Evolutionary conservation across 1,140 invertebrate genomes (phyloP).

Genomic region (Andricus grossulariae): DNA sequence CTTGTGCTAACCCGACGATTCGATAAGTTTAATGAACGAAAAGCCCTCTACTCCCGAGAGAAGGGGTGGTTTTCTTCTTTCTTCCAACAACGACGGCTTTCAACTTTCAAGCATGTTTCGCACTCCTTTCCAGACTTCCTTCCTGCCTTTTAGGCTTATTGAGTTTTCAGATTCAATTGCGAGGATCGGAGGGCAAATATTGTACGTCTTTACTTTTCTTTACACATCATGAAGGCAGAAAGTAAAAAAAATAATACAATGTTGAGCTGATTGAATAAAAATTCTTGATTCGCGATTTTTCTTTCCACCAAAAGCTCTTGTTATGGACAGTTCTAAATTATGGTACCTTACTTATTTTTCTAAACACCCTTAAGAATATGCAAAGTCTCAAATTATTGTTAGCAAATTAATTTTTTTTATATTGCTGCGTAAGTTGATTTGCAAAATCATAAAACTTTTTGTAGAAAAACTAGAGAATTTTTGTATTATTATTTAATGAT

Average conservation of each 20-base stretch:
- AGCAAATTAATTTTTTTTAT: too few species aligned
- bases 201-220: background rate
- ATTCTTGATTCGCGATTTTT: background rate
- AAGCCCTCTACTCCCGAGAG: conserved; percentile 27
- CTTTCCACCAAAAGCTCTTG: too few species aligned
- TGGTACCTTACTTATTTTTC: too few species aligned
- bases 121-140: background rate
- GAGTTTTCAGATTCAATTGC: conserved; percentile 6
- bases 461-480: too few species aligned
- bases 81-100: conserved; percentile 25
- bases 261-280: background rate
- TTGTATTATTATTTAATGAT: too few species aligned
- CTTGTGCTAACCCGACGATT: conserved; percentile 24
- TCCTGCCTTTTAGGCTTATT: conserved; percentile 10
- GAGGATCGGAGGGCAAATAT: background rate
- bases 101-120: conserved; percentile 25
- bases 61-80: conserved; percentile 31
- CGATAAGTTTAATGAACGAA: conserved; percentile 27
- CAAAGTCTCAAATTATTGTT: too few species aligned
- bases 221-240: background rate
- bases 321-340: too few species aligned
- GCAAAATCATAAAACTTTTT: too few species aligned
- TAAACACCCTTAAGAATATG: too few species aligned
- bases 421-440: too few species aligned
- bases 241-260: background rate